phyloP scores from a whole-genome alignment of 2,888 invertebrate genomes.

The Drosophila robusta region DNA sequence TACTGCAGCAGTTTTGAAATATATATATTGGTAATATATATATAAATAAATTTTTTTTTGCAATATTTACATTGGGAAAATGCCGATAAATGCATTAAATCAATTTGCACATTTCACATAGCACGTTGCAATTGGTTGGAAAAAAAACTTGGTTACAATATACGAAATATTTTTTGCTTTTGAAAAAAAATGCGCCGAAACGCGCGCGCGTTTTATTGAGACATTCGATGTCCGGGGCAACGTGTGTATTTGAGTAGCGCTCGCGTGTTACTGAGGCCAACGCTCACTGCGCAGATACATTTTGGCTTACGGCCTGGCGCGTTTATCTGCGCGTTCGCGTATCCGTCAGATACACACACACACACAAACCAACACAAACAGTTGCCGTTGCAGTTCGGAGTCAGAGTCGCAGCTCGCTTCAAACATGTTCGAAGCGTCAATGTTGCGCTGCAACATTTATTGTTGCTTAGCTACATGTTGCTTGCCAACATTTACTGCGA shows the following conservation, averaged over 20 bases:
- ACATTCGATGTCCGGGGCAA: conserved; percentile 54
- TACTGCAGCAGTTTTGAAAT: conserved; percentile 15
- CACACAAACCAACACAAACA: conserved; percentile 10
- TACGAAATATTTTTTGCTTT: conserved; percentile 5
- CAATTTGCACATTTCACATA: conserved; percentile 7
- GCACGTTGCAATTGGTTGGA: conserved; percentile 24
- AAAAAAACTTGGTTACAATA: not conserved
- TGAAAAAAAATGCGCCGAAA: conserved; percentile 43
- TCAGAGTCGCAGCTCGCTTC: conserved; percentile 16
- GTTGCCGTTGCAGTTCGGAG: not conserved
- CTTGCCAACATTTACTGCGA: conserved; percentile 45
- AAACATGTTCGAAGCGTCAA: conserved; percentile 37
- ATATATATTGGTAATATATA: not conserved
- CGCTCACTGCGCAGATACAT: conserved; percentile 81
- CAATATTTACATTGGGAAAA: conserved; percentile 24
- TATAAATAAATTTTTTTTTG: not conserved
- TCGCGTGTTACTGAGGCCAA: conserved; percentile 83
- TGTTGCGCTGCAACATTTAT: conserved; percentile 22
- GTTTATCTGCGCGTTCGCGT: conserved; percentile 67
- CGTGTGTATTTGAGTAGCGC: conserved; percentile 76
- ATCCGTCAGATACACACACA: conserved; percentile 54
- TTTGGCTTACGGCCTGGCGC: conserved; percentile 70
- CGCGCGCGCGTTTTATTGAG: conserved; percentile 57
- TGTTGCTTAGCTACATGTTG: conserved; percentile 35
- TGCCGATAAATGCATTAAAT: conserved; percentile 60